These are phyloP conservation scores for Sarcoramphus papa DNA, from an alignment of 2,797 vertebrate genomes.

Conservation along the genomic window DNA sequence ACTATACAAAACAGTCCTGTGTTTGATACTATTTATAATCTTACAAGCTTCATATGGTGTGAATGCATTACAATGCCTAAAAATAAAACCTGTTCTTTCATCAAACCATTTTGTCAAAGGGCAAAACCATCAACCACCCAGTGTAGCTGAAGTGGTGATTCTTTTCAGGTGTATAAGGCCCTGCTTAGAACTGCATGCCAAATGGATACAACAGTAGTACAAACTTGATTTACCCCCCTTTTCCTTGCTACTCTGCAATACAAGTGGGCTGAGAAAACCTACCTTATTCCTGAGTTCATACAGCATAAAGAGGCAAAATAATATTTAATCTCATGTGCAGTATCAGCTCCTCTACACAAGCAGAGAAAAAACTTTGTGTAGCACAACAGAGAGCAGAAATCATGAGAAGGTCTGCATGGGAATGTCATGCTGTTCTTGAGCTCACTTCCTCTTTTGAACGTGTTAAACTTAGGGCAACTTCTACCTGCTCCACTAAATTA, in stretches of 20 bases:
- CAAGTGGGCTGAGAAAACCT: neutral
- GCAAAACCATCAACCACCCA: neutral
- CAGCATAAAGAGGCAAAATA: neutral
- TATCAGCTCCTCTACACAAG: neutral
- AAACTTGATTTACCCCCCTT: neutral
- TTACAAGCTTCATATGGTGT: neutral
- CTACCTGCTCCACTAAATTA: neutral
- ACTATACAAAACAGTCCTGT: neutral
- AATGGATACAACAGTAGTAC: neutral
- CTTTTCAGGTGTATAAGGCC: neutral
- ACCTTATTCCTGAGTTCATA: neutral
- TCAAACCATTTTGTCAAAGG: neutral
- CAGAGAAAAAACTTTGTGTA: neutral
- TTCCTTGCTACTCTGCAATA: neutral
- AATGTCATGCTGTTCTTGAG: neutral
- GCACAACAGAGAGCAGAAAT: neutral
- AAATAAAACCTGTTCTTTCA: neutral
- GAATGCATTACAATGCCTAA: neutral
- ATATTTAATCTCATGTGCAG: neutral
- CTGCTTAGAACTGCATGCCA: neutral
- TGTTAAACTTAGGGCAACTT: neutral
- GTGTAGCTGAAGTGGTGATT: neutral
- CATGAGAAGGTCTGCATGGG: neutral
- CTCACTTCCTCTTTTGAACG: neutral
- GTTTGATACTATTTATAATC: neutral